Base-by-base conservation (phyloP, 37 sponge, comb jelly and placozoan genomes). In the Tethya wilhelma region DNA sequence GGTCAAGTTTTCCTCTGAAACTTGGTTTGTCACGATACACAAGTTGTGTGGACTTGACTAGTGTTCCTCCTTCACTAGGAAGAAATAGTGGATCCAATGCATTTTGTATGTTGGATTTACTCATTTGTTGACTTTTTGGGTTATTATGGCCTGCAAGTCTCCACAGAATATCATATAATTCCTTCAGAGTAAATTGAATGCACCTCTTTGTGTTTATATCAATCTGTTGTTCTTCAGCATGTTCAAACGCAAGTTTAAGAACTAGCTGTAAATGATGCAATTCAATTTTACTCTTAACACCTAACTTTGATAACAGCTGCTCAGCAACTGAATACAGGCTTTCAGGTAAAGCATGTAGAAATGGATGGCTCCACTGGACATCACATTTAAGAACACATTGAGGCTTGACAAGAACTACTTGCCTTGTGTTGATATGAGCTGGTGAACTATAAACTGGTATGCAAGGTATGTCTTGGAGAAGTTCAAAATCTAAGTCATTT, bases 351-450 rank as follows among this genome's bases (percentile, higher is more conserved):
- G 19, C 0, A 40, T 78, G 73, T n/a, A 89, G 55, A 63, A 76
- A 89, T 36, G 89, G 89, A 25, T 73, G 45, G 37, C 46, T 73
- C 5, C 19, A 22, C 4, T 65, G 6, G 8, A 44, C 74, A 23
- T 64, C 34, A 59, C 34, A 25, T 33, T 60, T 31, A n/a, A 89
- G 22, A 25, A 83, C 89, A 25, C 68, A 81, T 19, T 8, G 11
- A 28, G 89, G 82, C 26, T 70, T 77, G 8, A 88, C 89, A 9
- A 88, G 78, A 4, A 80, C 81, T 20, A 77, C 44, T 28, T 43
- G 66, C 38, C 31, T 1, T 20, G 1, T 12, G 55, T 66, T 57
- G 19, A n/a, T 36, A 2, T 56, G 44, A 57, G 44, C 56, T 32
- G 38, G 2, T n/a, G 37, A 34, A 17, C 29, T 38, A 59, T 19